Conservation (phyloP, 2,113 vertebrate species). For the Sturnira hondurensis region DNA sequence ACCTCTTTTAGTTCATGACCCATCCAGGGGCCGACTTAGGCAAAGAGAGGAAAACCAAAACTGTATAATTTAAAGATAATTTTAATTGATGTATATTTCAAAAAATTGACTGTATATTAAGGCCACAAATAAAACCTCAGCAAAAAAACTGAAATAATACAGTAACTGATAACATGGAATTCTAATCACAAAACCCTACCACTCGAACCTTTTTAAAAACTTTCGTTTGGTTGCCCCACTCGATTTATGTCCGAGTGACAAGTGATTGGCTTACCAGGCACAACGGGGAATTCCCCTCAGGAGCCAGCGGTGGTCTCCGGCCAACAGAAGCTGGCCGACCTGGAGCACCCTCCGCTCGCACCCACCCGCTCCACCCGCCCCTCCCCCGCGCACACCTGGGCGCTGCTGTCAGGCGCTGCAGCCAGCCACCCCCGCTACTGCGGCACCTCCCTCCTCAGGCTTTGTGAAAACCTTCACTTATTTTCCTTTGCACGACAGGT, state of each 20-base stretch:
- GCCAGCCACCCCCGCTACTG: slow-evolving; percentile 28
- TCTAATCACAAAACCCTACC: not conserved
- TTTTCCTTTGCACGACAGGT: slow-evolving; percentile 69
- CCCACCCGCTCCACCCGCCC: too few species aligned
- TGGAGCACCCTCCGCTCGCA: not conserved
- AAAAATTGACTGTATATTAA: not conserved
- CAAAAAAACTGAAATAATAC: not conserved
- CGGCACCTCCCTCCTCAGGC: slow-evolving; percentile 55
- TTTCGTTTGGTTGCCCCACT: not conserved
- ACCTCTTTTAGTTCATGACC: not conserved
- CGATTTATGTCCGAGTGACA: not conserved
- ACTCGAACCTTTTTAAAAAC: not conserved
- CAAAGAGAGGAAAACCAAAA: not conserved
- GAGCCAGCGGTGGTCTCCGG: not conserved
- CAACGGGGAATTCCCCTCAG: not conserved
- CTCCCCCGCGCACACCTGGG: slow-evolving; percentile 19
- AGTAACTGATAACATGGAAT: not conserved
- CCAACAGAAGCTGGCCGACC: not conserved
- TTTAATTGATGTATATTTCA: not conserved
- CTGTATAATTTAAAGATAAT: not conserved
- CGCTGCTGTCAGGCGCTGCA: not conserved
- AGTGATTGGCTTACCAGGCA: not conserved
- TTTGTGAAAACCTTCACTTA: slow-evolving; percentile 32
- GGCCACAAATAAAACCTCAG: not conserved
- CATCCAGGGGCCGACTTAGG: not conserved